Conservation (phyloP, 2,888 invertebrate genomes). For the Sesamia inferens region DNA sequence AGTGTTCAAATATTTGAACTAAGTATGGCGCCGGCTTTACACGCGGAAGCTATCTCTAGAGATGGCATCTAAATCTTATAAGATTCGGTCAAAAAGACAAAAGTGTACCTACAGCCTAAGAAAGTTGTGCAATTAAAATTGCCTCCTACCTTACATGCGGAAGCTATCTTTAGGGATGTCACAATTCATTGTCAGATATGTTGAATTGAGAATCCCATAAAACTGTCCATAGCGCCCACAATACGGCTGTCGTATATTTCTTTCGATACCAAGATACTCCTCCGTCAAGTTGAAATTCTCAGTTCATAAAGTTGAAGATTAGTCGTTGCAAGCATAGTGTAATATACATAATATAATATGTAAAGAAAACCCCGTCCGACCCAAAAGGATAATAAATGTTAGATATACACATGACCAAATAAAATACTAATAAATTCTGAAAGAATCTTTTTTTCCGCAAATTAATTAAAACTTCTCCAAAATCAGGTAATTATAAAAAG, state of each 20-base stretch:
- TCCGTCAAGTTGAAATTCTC: conserved; percentile 57
- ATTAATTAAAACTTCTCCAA: too few relatives aligned
- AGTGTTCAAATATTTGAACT: too few relatives aligned
- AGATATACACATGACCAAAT: too few relatives aligned
- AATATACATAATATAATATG: too few relatives aligned
- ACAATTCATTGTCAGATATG: conserved; percentile 53
- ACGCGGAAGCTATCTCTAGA: too few relatives aligned
- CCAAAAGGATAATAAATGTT: too few relatives aligned
- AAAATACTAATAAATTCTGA: too few relatives aligned
- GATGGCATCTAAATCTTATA: neutral
- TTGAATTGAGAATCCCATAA: conserved; percentile 58
- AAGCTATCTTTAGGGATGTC: conserved; percentile 55
- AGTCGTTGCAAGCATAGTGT: conserved; percentile 31
- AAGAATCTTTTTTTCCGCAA: too few relatives aligned
- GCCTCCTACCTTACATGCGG: conserved; percentile 47
- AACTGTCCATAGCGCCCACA: conserved; percentile 60
- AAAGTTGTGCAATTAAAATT: conserved; percentile 40
- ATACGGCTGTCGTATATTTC: conserved; percentile 50
- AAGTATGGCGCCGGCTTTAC: too few relatives aligned
- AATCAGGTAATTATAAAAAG: too few relatives aligned
- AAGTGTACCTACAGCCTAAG: neutral
- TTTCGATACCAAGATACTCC: conserved; percentile 52
- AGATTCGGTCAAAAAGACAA: neutral
- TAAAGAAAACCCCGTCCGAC: too few relatives aligned
- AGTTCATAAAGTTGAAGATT: conserved; percentile 59